phyloP scores from a whole-genome alignment of 2,888 invertebrate genomes.

The Tenthredo livida region DNA sequence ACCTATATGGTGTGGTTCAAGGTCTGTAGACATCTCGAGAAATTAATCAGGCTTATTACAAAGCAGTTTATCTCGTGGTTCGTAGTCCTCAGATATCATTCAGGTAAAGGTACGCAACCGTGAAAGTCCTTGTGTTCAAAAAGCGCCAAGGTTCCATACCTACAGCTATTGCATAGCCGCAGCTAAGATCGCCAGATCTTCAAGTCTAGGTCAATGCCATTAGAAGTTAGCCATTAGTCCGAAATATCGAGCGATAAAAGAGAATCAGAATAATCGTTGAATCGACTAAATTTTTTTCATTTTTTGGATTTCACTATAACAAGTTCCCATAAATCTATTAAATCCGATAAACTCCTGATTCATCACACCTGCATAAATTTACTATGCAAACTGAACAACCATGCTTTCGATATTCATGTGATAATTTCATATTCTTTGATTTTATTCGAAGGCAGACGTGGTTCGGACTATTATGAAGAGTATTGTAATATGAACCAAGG shows the following conservation, averaged over 20 bases:
- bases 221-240: background rate
- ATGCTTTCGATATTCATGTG: background rate
- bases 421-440: background rate
- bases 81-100: background rate
- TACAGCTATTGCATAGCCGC: background rate
- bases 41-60: background rate
- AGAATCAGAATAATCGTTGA: no score
- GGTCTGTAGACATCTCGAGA: background rate
- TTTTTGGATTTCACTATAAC: no score
- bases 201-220: constrained; percentile 8
- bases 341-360: background rate
- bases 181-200: no score
- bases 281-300: no score
- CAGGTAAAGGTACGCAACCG: background rate
- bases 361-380: background rate
- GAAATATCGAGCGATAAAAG: background rate
- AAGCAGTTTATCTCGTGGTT: background rate
- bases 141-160: constrained; percentile 1
- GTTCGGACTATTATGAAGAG: background rate
- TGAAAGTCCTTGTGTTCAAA: constrained; percentile 30
- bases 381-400: background rate
- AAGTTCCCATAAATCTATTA: background rate
- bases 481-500: background rate
- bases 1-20: background rate
- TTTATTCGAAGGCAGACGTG: background rate